These are phyloP conservation scores for Sebastes wilsoni DNA, from an alignment of 2,797 vertebrate genomes.

Conservation along the genomic window DNA sequence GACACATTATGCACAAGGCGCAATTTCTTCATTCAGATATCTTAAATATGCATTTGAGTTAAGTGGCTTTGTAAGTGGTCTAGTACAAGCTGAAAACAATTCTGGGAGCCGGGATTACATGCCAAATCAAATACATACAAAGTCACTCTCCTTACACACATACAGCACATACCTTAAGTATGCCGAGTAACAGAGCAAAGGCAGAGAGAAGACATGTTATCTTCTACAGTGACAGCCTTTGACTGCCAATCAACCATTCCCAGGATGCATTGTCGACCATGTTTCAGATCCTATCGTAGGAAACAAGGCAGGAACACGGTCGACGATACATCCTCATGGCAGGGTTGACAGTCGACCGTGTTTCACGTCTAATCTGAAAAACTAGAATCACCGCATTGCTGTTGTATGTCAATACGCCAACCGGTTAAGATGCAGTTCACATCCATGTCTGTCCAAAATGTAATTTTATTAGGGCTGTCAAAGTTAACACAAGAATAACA, in stretches of 20 bases:
- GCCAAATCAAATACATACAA: neutral
- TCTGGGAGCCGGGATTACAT: neutral
- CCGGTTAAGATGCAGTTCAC: neutral
- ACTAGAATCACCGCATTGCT: neutral
- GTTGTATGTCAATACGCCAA: neutral
- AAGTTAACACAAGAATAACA: too few species aligned
- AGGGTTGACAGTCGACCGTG: neutral
- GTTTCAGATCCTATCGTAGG: neutral
- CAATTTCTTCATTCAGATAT: neutral
- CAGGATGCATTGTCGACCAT: neutral
- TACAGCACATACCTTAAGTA: neutral
- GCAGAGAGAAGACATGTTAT: neutral
- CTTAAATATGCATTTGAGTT: conserved; percentile 6
- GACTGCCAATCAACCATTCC: neutral
- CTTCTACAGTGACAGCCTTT: neutral
- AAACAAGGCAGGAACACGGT: neutral
- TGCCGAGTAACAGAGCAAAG: neutral
- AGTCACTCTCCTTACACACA: neutral
- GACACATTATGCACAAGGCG: neutral
- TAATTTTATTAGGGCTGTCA: neutral
- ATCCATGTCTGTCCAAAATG: neutral
- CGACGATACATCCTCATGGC: neutral
- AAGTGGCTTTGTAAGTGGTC: neutral
- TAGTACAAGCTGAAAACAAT: neutral
- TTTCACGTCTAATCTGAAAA: neutral